A percentile compares a stretch with the other conserved stretches of the same genome.
Conservation (phyloP, 2,797 vertebrate species). For the Poeciliopsis paucimaculata region DNA sequence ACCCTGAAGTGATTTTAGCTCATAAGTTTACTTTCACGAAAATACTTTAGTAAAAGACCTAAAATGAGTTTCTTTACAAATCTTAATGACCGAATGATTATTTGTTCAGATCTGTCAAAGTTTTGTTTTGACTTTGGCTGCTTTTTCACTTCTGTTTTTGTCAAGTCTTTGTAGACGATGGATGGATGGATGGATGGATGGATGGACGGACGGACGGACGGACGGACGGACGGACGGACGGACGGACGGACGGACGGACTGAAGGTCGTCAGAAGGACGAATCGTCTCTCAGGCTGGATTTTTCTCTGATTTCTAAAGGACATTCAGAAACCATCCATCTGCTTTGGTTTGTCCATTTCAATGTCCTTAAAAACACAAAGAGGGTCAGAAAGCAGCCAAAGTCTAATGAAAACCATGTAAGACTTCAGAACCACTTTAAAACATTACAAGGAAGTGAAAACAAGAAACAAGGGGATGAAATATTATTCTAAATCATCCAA, state of each 20-base stretch:
- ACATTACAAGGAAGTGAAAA: not conserved
- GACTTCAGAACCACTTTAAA: not conserved
- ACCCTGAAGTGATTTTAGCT: constrained; percentile 2
- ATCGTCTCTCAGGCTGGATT: not conserved
- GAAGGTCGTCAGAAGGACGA: not conserved
- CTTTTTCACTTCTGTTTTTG: not conserved
- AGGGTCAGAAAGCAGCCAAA: not conserved
- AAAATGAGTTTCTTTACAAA: not conserved
- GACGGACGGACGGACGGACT: not conserved
- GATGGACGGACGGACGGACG: not conserved
- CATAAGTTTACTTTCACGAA: not conserved
- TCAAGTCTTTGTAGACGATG: not conserved
- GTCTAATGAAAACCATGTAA: not conserved
- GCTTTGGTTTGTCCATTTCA: not conserved
- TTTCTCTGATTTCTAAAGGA: not conserved
- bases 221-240: not conserved
- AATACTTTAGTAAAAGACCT: not conserved
- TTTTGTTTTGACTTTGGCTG: not conserved
- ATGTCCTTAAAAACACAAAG: not conserved
- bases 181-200: not conserved
- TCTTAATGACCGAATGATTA: not conserved
- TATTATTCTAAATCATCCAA: constrained; percentile 6
- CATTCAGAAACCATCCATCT: not conserved
- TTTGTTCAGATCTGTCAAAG: not conserved
- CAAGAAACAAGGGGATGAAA: not conserved